Conservation (phyloP, 2,797 vertebrate species). For the Peromyscus nudipes region DNA sequence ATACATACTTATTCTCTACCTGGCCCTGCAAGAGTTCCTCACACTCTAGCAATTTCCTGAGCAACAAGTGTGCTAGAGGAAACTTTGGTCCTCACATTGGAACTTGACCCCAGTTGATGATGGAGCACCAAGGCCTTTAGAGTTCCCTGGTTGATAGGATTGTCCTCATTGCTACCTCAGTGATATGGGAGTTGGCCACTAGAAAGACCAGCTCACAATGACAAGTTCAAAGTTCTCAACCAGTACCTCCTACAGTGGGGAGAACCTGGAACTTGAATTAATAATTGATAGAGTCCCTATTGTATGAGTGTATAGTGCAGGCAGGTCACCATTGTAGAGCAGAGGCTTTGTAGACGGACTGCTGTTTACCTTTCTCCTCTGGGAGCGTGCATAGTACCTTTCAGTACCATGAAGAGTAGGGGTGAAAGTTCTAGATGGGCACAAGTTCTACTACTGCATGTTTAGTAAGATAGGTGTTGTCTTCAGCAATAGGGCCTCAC, state of each 20-base stretch:
- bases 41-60: background rate
- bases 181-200: background rate
- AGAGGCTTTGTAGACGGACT: background rate
- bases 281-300: background rate
- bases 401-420: background rate
- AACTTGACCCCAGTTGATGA: background rate
- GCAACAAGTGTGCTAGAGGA: background rate
- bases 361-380: background rate
- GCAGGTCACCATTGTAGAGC: background rate
- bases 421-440: background rate
- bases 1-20: background rate
- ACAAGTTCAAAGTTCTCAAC: background rate
- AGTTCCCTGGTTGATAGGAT: background rate
- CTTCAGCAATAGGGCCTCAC: background rate
- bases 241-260: no score
- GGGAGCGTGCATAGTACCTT: background rate
- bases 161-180: background rate
- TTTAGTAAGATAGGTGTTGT: background rate
- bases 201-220: background rate
- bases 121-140: background rate
- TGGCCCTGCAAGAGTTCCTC: background rate
- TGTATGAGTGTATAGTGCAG: background rate
- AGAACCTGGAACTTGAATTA: background rate
- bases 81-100: background rate
- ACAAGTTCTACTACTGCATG: background rate